Evolutionary conservation across 2,113 vertebrate genomes (phyloP).

Genomic region (Coturnix japonica): DNA sequence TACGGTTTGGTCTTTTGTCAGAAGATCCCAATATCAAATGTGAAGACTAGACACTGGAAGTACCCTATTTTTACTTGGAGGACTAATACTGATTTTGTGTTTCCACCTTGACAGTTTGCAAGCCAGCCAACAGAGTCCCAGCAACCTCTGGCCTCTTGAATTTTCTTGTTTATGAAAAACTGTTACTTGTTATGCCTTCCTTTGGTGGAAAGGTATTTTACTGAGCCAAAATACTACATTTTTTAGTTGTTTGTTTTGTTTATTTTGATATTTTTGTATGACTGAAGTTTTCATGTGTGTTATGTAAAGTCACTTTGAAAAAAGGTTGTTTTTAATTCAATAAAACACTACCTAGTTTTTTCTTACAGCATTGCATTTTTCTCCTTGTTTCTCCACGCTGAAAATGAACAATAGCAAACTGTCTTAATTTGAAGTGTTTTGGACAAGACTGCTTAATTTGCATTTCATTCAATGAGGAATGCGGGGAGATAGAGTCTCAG

Average conservation of each 20-base stretch:
- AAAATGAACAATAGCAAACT: neutral
- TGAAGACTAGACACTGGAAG: neutral
- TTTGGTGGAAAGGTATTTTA: neutral
- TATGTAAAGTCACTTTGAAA: neutral
- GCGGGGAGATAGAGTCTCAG: neutral
- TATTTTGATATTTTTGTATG: slow-evolving; percentile 20
- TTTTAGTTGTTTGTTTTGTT: neutral
- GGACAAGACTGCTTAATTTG: neutral
- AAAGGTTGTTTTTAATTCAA: slow-evolving; percentile 6
- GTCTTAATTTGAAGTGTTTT: neutral
- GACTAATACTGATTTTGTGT: neutral
- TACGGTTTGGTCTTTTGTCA: neutral
- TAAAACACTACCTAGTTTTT: slow-evolving; percentile 60
- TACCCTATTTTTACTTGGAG: neutral
- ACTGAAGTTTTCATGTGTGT: neutral
- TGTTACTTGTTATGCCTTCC: neutral
- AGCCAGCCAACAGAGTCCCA: neutral
- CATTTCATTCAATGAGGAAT: neutral
- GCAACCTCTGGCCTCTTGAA: neutral
- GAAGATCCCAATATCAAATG: neutral
- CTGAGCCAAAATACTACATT: slow-evolving; percentile 46
- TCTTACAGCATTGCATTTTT: neutral
- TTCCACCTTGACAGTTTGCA: slow-evolving; percentile 3
- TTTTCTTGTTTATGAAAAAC: neutral
- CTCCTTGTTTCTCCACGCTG: neutral